Evolutionary conservation across 2,888 invertebrate genomes (phyloP), one percentile per base, ranked within the genome.

Genomic region (Frankliniella intonsa): DNA sequence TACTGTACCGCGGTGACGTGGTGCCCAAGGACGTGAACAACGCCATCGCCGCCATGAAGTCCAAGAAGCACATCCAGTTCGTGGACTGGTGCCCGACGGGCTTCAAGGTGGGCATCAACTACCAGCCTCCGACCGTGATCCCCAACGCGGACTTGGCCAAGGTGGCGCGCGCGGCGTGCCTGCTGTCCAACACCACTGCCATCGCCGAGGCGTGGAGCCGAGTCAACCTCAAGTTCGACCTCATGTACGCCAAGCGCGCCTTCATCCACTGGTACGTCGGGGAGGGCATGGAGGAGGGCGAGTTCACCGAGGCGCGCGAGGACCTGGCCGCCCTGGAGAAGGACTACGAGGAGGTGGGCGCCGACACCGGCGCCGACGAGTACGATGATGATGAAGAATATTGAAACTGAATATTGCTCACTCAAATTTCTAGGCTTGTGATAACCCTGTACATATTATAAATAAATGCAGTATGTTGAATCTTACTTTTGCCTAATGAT

Each of bases 331-430:
- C 83, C 14, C 90, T 95, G 83, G 95, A 95, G 90, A 95, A 95
- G 90, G 95, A 94, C 86, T 94, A 95, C 89, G 94, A 95, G 89
- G 95, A 95, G 89, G 95, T 95, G 87, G 95, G 94, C 88, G 94
- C 94, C 93, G 95, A 95, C 90, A 94, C 94, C 86, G 93, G 93
- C 83, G 94, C 94, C 88, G 94, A 92, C 82, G 94, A 94, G 87
- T 94, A 93, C 85, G 94, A 94, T 94, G 94, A 86, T 86, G 94
- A 92, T 85, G 94, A 92, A 87, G 94, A 94, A 89, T 94, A 93
- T 88, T 94, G 3, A 17, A 55, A 38, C 38, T 38, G 38, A 38
- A 38, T 38, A 38, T 5, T 38, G 38, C 38, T 38, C 38, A 3
- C 5, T 5, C 5, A 38, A 38, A 38, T 38, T 38, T 38, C 38